Evolutionary conservation across 1,140 invertebrate genomes (phyloP), one percentile per base, ranked within the genome.

Genomic region (Zaprionus inermis): DNA sequence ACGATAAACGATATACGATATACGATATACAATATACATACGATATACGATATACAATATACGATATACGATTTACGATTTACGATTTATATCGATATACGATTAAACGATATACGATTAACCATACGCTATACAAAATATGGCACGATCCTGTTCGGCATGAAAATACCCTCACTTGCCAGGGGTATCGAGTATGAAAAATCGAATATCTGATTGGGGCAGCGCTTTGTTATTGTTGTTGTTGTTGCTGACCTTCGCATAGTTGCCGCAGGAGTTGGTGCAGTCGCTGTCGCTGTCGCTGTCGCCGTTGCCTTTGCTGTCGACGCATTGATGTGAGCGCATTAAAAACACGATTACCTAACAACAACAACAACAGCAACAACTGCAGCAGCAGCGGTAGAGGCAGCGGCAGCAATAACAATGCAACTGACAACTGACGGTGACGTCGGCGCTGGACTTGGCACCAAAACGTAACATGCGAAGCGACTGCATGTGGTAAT

Each of bases 391-490:
- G 65, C 46, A 57, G 32, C 59, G 56, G 34, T n/a, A 61, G 38
- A 28, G 49, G 18, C 34, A 57, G 54, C 32, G 59, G 55, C 57
- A 63, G 68, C 63, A 30, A 72, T 36, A 57, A 72, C 67, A 76
- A 72, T 76, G 59, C 59, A 74, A 70, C 58, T 61, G 77, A 3
- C 34, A 38, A 34, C 32, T 38, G 44, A 34, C 24, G 69, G 28
- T 28, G 46, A 36, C 77, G 68, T 58, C 38, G 64, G 34, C 79
- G 84, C 73, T 89, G 83, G 80, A 84, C 84, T 88, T 88, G 83
- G 83, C 83, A 89, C 84, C 77, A 88, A 89, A 88, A 89, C 84
- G 80, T 89, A 89, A 84, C 46, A 65, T 70, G 59, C 72, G 66
- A 78, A 44, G 46, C 54, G n/a, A 44, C 30, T 76, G 76, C 84